Evolutionary conservation across 2,113 vertebrate genomes (phyloP), one percentile per base, ranked within the genome.

Genomic region (Bagarius yarrelli): DNA sequence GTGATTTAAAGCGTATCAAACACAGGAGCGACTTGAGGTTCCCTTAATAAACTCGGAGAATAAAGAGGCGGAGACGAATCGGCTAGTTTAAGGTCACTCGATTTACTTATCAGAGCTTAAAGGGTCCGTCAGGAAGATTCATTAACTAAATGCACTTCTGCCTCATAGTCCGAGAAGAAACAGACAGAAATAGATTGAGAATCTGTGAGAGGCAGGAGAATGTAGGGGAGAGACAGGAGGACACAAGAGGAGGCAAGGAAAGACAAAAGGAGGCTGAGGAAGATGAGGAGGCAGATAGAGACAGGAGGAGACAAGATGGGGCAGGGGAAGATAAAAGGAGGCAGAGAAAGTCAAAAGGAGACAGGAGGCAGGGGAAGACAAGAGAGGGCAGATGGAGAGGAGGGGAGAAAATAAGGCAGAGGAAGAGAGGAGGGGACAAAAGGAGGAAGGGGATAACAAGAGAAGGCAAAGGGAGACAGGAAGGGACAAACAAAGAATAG

Each of bases 111-210:
- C 16, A 52, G 63, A 52, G 61, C 36, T 44, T 21, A 66, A 47
- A 34, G 36, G 60, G 30, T 61, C 66, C 53, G 66, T 57, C 19
- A 23, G 52, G 52, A 52, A 76, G 83, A 78, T 84, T 81, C 86
- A 90, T 91, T 88, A 89, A 87, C 67, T 85, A 86, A 88, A 87
- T 83, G 83, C 87, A 88, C 79, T 81, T 47, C 3, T 47, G 15
- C 59, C 69, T 84, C 83, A 77, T 83, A 87, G n/a, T 83, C 83
- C 77, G 83, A 56, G 71, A 57, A 64, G 36, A 59, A 76, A 79
- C 12, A 14, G 15, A 19, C 12, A 36, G 63, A 83, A 81, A 86
- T 78, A 72, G 83, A 85, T 64, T 79, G 27, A 76, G 86, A 83
- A 76, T 83, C 83, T 73, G 69, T 44, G 52, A 74, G 25, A 47